Conservation (phyloP, 2,797 vertebrate species). For the Pseudomugil gertrudae region DNA sequence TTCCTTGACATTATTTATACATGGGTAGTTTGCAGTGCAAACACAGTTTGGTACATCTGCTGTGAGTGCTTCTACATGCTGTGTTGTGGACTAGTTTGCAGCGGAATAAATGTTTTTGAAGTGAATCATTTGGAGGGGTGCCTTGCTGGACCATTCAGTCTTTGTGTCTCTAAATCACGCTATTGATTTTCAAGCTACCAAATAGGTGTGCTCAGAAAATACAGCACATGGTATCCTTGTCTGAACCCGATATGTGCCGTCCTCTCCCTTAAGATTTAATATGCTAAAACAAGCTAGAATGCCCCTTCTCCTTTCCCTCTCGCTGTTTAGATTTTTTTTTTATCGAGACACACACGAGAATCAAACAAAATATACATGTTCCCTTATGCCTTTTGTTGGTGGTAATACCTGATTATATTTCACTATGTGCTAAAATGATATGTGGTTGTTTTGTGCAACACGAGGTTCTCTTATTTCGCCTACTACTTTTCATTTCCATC, state of each 20-base stretch:
- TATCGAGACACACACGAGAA: slow-evolving; percentile 55
- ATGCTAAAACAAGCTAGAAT: slow-evolving; percentile 62
- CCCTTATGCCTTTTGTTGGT: slow-evolving; percentile 65
- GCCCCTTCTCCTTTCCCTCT: slow-evolving; percentile 8
- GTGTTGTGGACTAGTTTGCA: slow-evolving; percentile 62
- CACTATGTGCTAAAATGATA: slow-evolving; percentile 74
- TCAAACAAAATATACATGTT: slow-evolving; percentile 64
- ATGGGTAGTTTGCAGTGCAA: slow-evolving; percentile 59
- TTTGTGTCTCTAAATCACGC: slow-evolving; percentile 72
- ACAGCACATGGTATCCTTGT: slow-evolving; percentile 57
- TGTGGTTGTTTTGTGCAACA: slow-evolving; percentile 76
- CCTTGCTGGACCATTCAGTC: slow-evolving; percentile 56
- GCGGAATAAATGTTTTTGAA: slow-evolving; percentile 76
- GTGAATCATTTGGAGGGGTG: slow-evolving; percentile 73
- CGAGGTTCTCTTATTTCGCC: slow-evolving; percentile 73
- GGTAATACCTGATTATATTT: slow-evolving; percentile 73
- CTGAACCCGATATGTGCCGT: slow-evolving; percentile 69
- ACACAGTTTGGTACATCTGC: slow-evolving; percentile 51
- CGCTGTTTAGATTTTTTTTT: slow-evolving; percentile 35
- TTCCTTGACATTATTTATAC: slow-evolving; percentile 69
- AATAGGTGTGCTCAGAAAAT: slow-evolving; percentile 65
- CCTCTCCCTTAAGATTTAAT: slow-evolving; percentile 68
- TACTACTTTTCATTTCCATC: slow-evolving; percentile 64
- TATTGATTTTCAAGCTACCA: slow-evolving; percentile 78
- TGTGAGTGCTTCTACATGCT: slow-evolving; percentile 57